A percentile compares a stretch with the other conserved stretches of the same genome.
Evolutionary conservation across 2,888 invertebrate genomes (phyloP).

Genomic region (Pterostichus madidus): DNA sequence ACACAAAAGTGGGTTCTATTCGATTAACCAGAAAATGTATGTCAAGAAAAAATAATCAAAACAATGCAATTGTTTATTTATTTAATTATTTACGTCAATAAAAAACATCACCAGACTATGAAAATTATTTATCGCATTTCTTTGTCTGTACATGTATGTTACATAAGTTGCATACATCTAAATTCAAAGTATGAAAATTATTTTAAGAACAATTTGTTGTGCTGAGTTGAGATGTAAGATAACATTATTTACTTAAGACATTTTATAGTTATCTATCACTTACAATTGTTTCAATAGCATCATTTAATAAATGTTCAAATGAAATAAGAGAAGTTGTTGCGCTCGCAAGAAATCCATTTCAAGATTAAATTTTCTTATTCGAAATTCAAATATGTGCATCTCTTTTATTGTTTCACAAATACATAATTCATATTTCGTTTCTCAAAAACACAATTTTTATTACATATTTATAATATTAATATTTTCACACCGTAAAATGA

Average conservation of each 20-base stretch:
- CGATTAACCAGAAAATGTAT: too few species aligned
- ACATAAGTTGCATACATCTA: not conserved
- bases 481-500: too few species aligned
- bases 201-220: not conserved
- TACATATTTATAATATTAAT: too few species aligned
- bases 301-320: not conserved
- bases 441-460: too few species aligned
- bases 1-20: too few species aligned
- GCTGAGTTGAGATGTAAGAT: too few species aligned
- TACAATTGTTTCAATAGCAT: not conserved
- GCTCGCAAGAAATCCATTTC: not conserved
- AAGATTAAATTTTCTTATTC: not conserved
- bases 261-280: not conserved
- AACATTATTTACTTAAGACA: conserved; percentile 3
- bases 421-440: not conserved
- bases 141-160: not conserved
- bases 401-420: not conserved
- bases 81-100: too few species aligned
- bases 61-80: too few species aligned
- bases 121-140: not conserved
- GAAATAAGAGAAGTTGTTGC: not conserved
- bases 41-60: too few species aligned
- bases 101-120: too few species aligned
- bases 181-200: not conserved
- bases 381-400: not conserved